A percentile compares a stretch with the other conserved stretches of the same genome.
phyloP scores from a whole-genome alignment of 1,140 invertebrate species.

The Euglossa dilemma region DNA sequence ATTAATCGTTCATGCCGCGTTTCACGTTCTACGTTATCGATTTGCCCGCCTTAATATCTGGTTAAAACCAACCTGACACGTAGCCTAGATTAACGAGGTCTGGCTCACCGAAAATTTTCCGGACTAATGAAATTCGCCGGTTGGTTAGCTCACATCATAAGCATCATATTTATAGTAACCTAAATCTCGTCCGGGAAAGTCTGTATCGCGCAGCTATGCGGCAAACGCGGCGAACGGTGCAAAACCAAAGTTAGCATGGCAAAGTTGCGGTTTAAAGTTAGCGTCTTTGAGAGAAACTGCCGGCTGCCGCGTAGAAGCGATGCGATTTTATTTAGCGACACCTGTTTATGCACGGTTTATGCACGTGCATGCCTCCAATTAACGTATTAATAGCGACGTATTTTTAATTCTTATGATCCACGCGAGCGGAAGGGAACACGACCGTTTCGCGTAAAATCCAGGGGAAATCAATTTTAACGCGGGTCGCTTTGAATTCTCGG shows the following conservation, averaged over 20 bases:
- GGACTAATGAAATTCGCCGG: slow-evolving; percentile 62
- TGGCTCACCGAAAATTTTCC: slow-evolving; percentile 59
- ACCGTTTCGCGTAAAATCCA: too few relatives aligned
- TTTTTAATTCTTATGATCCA: not conserved
- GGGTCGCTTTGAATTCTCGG: too few relatives aligned
- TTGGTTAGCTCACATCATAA: slow-evolving; percentile 60
- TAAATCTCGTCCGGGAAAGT: slow-evolving; percentile 51
- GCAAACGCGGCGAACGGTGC: slow-evolving; percentile 31
- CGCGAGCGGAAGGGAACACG: too few relatives aligned
- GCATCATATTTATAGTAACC: slow-evolving; percentile 57
- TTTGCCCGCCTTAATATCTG: slow-evolving; percentile 38
- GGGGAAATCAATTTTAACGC: too few relatives aligned
- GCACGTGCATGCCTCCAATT: slow-evolving; percentile 7
- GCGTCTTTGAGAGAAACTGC: slow-evolving; percentile 18
- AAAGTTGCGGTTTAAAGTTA: slow-evolving; percentile 18
- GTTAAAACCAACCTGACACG: slow-evolving; percentile 33
- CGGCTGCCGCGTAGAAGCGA: not conserved
- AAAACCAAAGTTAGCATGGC: slow-evolving; percentile 34
- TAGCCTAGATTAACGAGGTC: slow-evolving; percentile 43
- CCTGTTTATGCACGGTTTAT: not conserved
- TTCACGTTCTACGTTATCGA: slow-evolving; percentile 16
- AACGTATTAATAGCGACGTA: not conserved
- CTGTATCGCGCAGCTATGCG: slow-evolving; percentile 19
- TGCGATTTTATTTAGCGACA: slow-evolving; percentile 24
- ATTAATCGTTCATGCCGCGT: not conserved